Base-by-base conservation (phyloP, 2,888 invertebrate species). In the Aphidius colemani region DNA sequence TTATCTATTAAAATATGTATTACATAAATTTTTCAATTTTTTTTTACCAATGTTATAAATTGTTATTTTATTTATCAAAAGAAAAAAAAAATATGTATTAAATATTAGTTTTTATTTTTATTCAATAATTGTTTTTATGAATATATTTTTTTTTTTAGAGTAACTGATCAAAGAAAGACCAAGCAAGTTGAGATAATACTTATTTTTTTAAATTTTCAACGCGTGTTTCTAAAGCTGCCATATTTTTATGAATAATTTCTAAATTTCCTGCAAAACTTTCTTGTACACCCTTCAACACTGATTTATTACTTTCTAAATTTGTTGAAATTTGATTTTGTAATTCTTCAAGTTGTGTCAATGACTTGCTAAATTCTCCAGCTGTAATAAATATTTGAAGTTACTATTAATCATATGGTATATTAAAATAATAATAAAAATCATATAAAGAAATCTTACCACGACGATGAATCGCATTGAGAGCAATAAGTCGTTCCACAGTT, bases 311-410 rank as follows among this genome's bases (percentile, higher is more conserved):
- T n/a, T 90, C 88, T 7, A 94, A 86, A 9, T 89, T 89, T 7
- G 87, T 84, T 0, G 88, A 84, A 69, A 94, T 90, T 66, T 90
- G 89, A 39, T 87, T 86, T 78, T 95, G 93, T 30, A 91, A 85
- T 2, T 89, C 87, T 79, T 93, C 93, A 48, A 95, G 84, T 79
- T 95, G 94, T 0, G 90, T 88, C 57, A 96, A 84, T 0, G 94
- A 91, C 82, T 92, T 93, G 59, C 90, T 90, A 77, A 95, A 95
- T 81, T 95, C 93, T 70, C 92, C 89, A 65, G 95, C 96, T 95
- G 83, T n/a, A 84, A 30, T 30, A 30, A 30, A 30, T 30, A 30
- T 18, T 18, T 18, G 61, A 43, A 48, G 61, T 56, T 65, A 30
- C 41, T 63, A 55, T 49, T 30, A 7, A 57, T 48, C 13, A 18